phyloP scores from a whole-genome alignment of 2,888 invertebrate species.

The Nymphalis c-album region DNA sequence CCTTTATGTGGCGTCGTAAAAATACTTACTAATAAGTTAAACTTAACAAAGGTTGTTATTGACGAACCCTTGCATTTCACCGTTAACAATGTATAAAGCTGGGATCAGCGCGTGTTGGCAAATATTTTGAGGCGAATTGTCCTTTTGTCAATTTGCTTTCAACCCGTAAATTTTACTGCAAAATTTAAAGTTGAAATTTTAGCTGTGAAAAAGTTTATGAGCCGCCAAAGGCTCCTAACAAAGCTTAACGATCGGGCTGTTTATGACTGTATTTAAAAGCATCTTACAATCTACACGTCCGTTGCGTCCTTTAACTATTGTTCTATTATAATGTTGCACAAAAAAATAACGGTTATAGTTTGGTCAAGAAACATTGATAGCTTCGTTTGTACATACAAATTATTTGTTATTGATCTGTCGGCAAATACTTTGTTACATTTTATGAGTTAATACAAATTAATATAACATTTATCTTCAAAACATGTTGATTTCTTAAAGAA shows the following conservation, averaged over 20 bases:
- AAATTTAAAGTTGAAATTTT: slow-evolving; percentile 48
- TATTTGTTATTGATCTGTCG: slow-evolving; percentile 18
- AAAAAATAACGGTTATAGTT: slow-evolving; percentile 51
- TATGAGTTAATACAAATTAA: background rate
- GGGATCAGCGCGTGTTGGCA: slow-evolving; percentile 57
- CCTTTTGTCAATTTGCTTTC: slow-evolving; percentile 52
- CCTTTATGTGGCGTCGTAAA: slow-evolving; percentile 60
- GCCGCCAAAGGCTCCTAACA: slow-evolving; percentile 70
- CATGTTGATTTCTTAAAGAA: too few species aligned
- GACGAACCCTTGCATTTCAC: slow-evolving; percentile 74
- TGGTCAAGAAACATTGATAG: slow-evolving; percentile 37
- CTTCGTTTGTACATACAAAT: slow-evolving; percentile 21
- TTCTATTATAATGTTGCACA: slow-evolving; percentile 39
- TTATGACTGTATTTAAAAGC: slow-evolving; percentile 65
- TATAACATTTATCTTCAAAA: too few species aligned
- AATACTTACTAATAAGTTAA: slow-evolving; percentile 53
- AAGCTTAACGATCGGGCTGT: slow-evolving; percentile 62
- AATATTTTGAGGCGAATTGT: slow-evolving; percentile 60
- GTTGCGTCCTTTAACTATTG: slow-evolving; percentile 38
- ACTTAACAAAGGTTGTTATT: slow-evolving; percentile 63
- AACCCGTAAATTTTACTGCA: slow-evolving; percentile 64
- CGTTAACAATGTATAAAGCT: slow-evolving; percentile 59
- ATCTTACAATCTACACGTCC: slow-evolving; percentile 52
- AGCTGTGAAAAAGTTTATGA: slow-evolving; percentile 57
- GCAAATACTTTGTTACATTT: slow-evolving; percentile 4